phyloP scores from a whole-genome alignment of 1,140 invertebrate genomes.

The Helicorthomorpha holstii region DNA sequence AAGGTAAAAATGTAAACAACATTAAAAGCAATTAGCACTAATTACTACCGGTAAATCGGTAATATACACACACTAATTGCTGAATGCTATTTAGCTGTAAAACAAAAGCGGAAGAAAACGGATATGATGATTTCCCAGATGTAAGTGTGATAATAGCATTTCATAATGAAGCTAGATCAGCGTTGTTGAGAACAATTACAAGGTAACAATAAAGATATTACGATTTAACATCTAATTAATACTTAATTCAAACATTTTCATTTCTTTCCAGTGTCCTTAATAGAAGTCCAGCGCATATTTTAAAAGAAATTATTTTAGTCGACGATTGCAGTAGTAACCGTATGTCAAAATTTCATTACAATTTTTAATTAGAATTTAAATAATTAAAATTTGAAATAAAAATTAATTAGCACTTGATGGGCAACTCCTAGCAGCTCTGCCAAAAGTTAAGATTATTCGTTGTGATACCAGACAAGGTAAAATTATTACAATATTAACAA shows the following conservation, averaged over 20 bases:
- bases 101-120: slow-evolving; percentile 46
- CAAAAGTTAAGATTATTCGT: slow-evolving; percentile 77
- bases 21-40: too few relatives aligned
- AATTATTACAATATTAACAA: too few relatives aligned
- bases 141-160: slow-evolving; percentile 91
- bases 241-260: slow-evolving; percentile 4
- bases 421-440: slow-evolving; percentile 69
- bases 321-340: slow-evolving; percentile 91
- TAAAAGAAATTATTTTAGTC: slow-evolving; percentile 94
- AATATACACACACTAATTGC: neutral
- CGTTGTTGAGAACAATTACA: slow-evolving; percentile 71
- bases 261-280: slow-evolving; percentile 65
- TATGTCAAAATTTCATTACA: slow-evolving; percentile 37
- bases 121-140: slow-evolving; percentile 38
- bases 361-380: slow-evolving; percentile 1
- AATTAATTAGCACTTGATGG: slow-evolving; percentile 89
- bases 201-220: slow-evolving; percentile 38
- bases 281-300: slow-evolving; percentile 77
- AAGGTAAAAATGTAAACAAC: slow-evolving; percentile 46
- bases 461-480: slow-evolving; percentile 77
- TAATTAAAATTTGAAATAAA: too few relatives aligned
- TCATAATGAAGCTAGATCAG: slow-evolving; percentile 86
- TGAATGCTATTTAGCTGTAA: slow-evolving; percentile 24
- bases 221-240: neutral
- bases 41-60: neutral